Base-by-base conservation (phyloP, 2,888 invertebrate genomes). In the Xiphydria camelus region DNA sequence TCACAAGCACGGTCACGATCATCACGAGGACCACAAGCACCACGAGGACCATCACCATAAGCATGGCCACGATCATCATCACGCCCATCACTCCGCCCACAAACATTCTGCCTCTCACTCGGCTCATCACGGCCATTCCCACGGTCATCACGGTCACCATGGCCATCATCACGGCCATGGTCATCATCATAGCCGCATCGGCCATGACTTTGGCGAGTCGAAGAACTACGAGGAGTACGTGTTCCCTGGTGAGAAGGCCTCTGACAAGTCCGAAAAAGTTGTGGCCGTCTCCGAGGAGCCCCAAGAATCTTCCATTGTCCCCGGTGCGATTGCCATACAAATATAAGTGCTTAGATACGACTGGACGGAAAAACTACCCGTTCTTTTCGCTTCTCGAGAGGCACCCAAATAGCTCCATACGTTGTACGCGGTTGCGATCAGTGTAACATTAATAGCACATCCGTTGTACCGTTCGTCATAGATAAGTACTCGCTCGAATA, bases 161-260 rank as follows among this genome's bases (percentile, higher is more conserved):
- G 23, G 32, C 10, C 45, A 42, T 4, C 53, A 51, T 17, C 61
- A 68, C 18, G 62, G 45, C 1, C 62, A 64, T 22, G 44, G 33
- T 1, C 51, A 55, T n/a, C 41, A 40, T 23, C 22, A 41, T 17
- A 52, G 54, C 9, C 49, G 20, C 9, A 46, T 47, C 2, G 55
- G 50, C 10, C 34, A 34, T 18, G 37, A 38, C 2, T 29, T 29
- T 10, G 29, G 29, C 12, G 29, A 12, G 31, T 44, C 43, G 0
- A 59, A 64, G 23, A 57, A 52, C 7, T 61, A 59, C 23, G 68
- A 69, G 25, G 65, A 69, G 29, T 72, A 62, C 41, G 49, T 54
- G 4, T 63, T 66, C 9, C 66, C 72, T 0, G 64, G 59, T 3
- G 62, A 53, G 10, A 56, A 45, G 5, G 49, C 50, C 2, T 22